These are phyloP conservation scores for Phortica magna DNA, from an alignment of 2,888 invertebrate species.

Conservation along the genomic window DNA sequence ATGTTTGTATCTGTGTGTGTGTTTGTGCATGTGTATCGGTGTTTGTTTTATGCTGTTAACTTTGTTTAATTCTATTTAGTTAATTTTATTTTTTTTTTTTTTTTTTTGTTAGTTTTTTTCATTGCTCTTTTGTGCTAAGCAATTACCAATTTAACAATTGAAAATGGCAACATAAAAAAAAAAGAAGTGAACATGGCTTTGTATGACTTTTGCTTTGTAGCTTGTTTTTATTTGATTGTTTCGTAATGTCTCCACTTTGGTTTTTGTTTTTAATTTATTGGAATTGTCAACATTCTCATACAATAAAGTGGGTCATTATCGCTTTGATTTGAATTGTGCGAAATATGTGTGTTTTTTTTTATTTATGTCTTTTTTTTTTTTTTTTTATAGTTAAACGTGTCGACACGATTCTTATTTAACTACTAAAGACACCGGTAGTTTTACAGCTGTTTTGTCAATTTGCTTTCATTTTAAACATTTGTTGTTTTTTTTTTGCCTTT, in stretches of 20 bases:
- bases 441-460: too few species aligned
- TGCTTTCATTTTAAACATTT: too few species aligned
- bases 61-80: neutral
- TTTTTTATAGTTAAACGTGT: too few species aligned
- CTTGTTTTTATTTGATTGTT: slow-evolving; percentile 14
- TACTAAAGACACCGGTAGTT: too few species aligned
- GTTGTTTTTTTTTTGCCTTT: too few species aligned
- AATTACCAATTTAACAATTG: neutral
- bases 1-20: slow-evolving; percentile 31
- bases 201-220: neutral
- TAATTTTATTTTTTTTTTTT: slow-evolving; percentile 15
- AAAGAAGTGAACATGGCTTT: slow-evolving; percentile 11
- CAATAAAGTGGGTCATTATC: neutral
- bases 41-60: neutral
- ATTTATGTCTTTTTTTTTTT: too few species aligned
- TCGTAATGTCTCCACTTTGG: neutral
- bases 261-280: neutral
- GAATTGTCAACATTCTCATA: neutral
- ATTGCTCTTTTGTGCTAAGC: neutral
- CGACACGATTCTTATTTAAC: too few species aligned
- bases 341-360: too few species aligned
- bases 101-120: slow-evolving; percentile 18
- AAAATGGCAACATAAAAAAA: slow-evolving; percentile 27
- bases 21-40: slow-evolving; percentile 16
- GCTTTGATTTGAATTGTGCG: neutral